A percentile compares a stretch with the other conserved stretches of the same genome.
Conservation (phyloP, 2,888 invertebrate genomes). For the Tipula vernalis region DNA sequence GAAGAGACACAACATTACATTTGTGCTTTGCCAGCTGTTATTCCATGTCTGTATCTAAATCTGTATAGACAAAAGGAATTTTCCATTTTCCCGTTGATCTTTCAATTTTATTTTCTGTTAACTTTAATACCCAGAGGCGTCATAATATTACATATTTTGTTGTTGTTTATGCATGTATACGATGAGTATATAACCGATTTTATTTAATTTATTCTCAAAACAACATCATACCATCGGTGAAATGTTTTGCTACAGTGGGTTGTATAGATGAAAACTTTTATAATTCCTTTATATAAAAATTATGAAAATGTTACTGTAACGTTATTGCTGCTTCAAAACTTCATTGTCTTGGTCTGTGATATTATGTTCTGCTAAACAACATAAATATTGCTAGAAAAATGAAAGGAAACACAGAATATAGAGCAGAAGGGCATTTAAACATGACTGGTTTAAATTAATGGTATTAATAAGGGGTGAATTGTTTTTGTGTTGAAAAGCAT, state of each 20-base stretch:
- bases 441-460: not conserved
- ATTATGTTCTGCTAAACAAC: not conserved
- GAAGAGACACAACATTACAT: not conserved
- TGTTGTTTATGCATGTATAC: not conserved
- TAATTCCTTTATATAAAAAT: not conserved
- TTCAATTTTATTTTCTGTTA: not conserved
- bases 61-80: not conserved
- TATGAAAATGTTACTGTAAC: not conserved
- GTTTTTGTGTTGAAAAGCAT: not conserved
- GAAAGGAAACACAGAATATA: not conserved
- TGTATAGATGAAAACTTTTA: not conserved
- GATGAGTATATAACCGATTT: not conserved
- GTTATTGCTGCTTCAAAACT: not conserved
- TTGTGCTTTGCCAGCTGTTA: too few relatives aligned
- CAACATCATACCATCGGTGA: not conserved
- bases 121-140: not conserved
- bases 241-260: not conserved
- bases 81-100: not conserved
- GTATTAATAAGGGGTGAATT: not conserved
- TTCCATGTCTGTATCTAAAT: too few relatives aligned
- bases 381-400: not conserved
- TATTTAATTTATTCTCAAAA: not conserved
- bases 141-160: not conserved
- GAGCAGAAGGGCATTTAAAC: not conserved
- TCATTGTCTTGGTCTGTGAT: not conserved